Base-by-base conservation (phyloP, 1,140 invertebrate species). In the Plutomurus gul region DNA sequence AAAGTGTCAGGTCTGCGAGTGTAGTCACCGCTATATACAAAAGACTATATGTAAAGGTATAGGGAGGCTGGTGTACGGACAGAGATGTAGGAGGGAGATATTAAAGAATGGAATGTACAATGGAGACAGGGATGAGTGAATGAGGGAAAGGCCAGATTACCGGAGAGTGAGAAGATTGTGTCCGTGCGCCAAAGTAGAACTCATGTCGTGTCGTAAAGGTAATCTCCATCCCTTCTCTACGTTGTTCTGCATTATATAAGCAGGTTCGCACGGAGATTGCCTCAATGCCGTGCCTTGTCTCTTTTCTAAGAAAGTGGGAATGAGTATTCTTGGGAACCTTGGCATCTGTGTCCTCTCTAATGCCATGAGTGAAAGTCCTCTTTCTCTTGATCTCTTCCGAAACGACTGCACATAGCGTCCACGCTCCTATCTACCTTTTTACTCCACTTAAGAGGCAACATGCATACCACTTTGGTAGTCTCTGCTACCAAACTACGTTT, bases 221-320 rank as follows among this genome's bases (percentile, higher is more conserved):
- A 78, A 78, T 78, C 76, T 78, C 65, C 47, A 70, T 70, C 43
- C 46, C 47, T 72, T 46, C 70, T n/a, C n/a, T n/a, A n/a, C n/a
- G 7, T 73, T 46, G 76, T 71, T 79, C 65, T 72, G 40, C 51
- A 49, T 71, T 46, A 60, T 30, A 76, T 71, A 76, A 47, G 20
- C 60, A 74, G 70, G 65, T 80, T 80, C 79, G 71, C 79, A 80
- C 79, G 79, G 79, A 80, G 79, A 80, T 80, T 80, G 78, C 27
- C 72, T 60, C 47, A 40, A 46, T 74, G 47, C 47, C 33, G 37
- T 72, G 70, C 70, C 70, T 18, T 71, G 33, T 36, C 33, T 18
- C 65, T 40, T 20, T 43, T 11, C 72, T 47, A 46, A 74, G 43
- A 46, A 47, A 75, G 72, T 74, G 49, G 71, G 71, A 79, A 79